Conservation (phyloP, 2,888 invertebrate genomes). For the Torymus aiolomorphi region DNA sequence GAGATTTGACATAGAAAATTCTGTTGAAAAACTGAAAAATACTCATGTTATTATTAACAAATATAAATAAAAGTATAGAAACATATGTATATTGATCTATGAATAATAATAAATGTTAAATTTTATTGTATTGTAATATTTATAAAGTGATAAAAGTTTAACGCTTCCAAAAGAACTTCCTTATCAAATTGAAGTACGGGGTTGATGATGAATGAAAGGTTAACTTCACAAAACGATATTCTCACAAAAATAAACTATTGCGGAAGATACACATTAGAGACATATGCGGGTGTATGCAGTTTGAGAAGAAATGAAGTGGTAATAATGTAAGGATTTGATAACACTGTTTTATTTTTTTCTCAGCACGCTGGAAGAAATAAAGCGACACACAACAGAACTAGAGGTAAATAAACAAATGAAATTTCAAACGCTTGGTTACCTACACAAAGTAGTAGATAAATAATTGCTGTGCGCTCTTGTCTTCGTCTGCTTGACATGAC, state of each 20-base stretch:
- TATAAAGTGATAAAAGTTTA: no score
- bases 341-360: constrained; percentile 9
- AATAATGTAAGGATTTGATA: constrained; percentile 29
- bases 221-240: constrained; percentile 61
- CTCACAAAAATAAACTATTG: constrained; percentile 74
- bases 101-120: no score
- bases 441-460: constrained; percentile 33
- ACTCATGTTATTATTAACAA: no score
- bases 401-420: constrained; percentile 24
- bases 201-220: constrained; percentile 43
- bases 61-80: no score
- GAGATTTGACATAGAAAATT: constrained; percentile 13
- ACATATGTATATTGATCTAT: no score
- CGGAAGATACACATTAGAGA: constrained; percentile 41
- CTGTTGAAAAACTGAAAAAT: constrained; percentile 44
- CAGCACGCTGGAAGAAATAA: constrained; percentile 39
- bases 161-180: constrained; percentile 48
- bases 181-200: constrained; percentile 18
- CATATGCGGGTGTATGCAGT: constrained; percentile 55
- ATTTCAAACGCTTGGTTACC: constrained; percentile 33
- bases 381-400: constrained; percentile 43
- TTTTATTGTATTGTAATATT: no score
- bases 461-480: constrained; percentile 24
- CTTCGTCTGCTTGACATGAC: constrained; percentile 38
- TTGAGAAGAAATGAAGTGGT: constrained; percentile 47